Evolutionary conservation across 2,797 vertebrate genomes (phyloP).

Genomic region (Xenops minutus): DNA sequence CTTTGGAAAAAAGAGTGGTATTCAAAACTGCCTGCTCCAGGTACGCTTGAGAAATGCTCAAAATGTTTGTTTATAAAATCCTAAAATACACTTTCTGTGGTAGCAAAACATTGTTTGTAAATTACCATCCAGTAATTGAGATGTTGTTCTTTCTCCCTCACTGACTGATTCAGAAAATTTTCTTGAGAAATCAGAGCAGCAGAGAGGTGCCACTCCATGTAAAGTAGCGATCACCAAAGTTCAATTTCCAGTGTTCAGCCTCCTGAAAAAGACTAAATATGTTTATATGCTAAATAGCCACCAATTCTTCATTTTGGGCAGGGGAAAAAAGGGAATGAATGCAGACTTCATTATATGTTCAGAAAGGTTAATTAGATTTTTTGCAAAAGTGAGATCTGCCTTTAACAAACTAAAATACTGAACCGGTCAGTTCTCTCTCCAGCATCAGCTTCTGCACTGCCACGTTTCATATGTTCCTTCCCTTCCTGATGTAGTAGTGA

Average conservation of each 20-base stretch:
- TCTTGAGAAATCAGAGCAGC: background rate
- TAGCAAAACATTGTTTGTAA: background rate
- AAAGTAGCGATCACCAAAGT: background rate
- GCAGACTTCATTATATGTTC: background rate
- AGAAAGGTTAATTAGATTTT: background rate
- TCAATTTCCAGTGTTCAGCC: background rate
- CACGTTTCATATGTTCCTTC: background rate
- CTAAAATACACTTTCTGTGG: background rate
- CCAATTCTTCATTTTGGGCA: background rate
- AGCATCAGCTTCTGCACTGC: background rate
- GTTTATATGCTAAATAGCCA: background rate
- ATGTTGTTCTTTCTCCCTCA: background rate
- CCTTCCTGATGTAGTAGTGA: background rate
- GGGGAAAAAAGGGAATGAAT: accelerated
- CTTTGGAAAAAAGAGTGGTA: background rate
- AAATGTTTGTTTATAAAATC: background rate
- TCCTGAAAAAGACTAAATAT: background rate
- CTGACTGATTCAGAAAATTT: background rate
- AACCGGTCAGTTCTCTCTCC: background rate
- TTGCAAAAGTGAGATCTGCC: background rate
- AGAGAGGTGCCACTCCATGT: background rate
- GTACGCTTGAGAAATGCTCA: background rate
- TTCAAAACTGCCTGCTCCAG: background rate
- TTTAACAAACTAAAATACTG: background rate
- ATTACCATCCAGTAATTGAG: background rate